Percentiles rank a stretch among this genome's conserved stretches.
These are phyloP conservation scores for Delphinus delphis DNA, from an alignment of 2,113 vertebrate species.

Conservation along the genomic window DNA sequence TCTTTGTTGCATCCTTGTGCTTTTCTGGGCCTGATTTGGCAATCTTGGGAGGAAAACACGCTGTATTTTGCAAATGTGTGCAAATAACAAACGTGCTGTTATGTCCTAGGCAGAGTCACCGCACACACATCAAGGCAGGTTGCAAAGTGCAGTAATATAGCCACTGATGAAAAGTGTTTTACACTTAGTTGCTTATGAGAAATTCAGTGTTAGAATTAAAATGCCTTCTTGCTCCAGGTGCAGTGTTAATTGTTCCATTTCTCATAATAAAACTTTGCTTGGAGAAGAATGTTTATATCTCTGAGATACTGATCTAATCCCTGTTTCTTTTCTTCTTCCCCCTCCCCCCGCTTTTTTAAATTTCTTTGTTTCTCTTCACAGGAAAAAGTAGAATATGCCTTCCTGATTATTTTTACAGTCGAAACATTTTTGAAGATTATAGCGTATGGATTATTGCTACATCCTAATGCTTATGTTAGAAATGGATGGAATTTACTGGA, in stretches of 20 bases:
- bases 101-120: background rate
- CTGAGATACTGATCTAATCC: conserved; percentile 42
- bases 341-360: background rate
- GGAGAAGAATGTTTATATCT: conserved; percentile 28
- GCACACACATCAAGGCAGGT: conserved; percentile 31
- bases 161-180: conserved; percentile 1
- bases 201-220: conserved; percentile 56
- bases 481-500: conserved; percentile 99
- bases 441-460: conserved; percentile 98
- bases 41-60: conserved; percentile 17
- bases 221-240: conserved; percentile 49
- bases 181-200: conserved; percentile 45
- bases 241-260: conserved; percentile 41
- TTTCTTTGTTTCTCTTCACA: conserved; percentile 83
- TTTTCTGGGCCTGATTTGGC: conserved; percentile 8
- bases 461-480: conserved; percentile 98
- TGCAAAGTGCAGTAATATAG: conserved; percentile 40
- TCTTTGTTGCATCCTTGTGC: background rate
- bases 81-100: conserved; percentile 25
- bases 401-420: conserved; percentile 99
- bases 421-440: conserved; percentile 99
- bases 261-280: conserved; percentile 46
- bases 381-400: conserved; percentile 99
- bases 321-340: background rate
- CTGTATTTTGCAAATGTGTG: conserved; percentile 50